Conservation (phyloP, 64 coral and sea anemone species). For the Platygyra sinensis region DNA sequence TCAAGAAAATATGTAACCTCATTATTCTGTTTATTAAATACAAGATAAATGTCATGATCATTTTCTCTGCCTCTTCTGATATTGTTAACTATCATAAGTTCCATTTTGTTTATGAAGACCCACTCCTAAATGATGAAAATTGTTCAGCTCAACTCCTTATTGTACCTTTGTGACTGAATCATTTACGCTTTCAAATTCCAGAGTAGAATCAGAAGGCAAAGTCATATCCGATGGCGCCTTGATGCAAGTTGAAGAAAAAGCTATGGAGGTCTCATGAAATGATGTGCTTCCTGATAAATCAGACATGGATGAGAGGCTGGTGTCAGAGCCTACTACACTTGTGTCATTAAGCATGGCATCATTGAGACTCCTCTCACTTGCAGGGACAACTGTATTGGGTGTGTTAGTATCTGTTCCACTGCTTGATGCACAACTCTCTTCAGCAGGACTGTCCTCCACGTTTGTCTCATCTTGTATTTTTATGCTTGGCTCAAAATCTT, state of each 20-base stretch:
- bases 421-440: conserved; percentile 19
- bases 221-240: conserved; percentile 71
- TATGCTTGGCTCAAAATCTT: neutral
- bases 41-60: too few species aligned
- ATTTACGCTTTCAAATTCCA: neutral
- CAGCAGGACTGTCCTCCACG: conserved; percentile 16
- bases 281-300: conserved; percentile 77
- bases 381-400: conserved; percentile 51
- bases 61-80: too few species aligned
- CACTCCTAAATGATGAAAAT: neutral
- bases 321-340: conserved; percentile 63
- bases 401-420: conserved; percentile 68
- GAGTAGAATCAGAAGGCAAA: conserved; percentile 10
- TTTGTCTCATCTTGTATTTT: neutral
- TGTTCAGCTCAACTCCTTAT: neutral
- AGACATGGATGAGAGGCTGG: conserved; percentile 74
- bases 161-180: neutral
- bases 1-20: too few species aligned
- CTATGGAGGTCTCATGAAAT: conserved; percentile 83
- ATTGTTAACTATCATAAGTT: too few species aligned
- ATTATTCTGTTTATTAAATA: too few species aligned
- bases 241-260: conserved; percentile 94
- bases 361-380: conserved; percentile 32
- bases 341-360: conserved; percentile 70
- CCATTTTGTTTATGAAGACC: too few species aligned